These are phyloP conservation scores for Cheilosia scutellata DNA, from an alignment of 2,888 invertebrate genomes.

Conservation along the genomic window DNA sequence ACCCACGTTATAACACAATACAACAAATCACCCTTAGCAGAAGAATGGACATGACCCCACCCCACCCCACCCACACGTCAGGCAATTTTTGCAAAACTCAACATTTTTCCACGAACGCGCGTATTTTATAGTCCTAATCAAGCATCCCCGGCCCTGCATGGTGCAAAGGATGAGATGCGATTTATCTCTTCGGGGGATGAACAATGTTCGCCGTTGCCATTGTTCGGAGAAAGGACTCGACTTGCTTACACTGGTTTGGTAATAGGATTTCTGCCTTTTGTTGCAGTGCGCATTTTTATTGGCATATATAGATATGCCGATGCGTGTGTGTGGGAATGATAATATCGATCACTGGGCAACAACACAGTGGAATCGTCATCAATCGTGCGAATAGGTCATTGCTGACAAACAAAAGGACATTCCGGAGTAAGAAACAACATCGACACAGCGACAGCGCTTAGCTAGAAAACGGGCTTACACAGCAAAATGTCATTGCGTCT, in stretches of 20 bases:
- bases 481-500: conserved; percentile 67
- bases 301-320: neutral
- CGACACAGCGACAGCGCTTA: conserved; percentile 16
- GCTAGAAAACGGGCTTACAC: conserved; percentile 34
- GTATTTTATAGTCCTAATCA: conserved; percentile 76
- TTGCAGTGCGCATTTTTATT: conserved; percentile 65
- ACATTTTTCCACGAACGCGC: conserved; percentile 72
- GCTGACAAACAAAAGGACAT: conserved; percentile 75
- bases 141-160: conserved; percentile 38
- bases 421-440: conserved; percentile 72
- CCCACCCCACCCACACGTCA: conserved; percentile 40
- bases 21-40: conserved; percentile 70
- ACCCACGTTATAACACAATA: conserved; percentile 43
- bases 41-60: conserved; percentile 8
- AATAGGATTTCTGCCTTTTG: conserved; percentile 71
- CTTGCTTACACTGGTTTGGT: conserved; percentile 25
- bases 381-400: conserved; percentile 73
- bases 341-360: conserved; percentile 68
- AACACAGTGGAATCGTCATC: conserved; percentile 65
- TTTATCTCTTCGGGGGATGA: conserved; percentile 73
- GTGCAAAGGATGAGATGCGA: conserved; percentile 62
- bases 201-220: conserved; percentile 57
- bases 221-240: conserved; percentile 42
- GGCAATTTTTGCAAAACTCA: conserved; percentile 69
- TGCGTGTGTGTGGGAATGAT: conserved; percentile 46